Evolutionary conservation across 2,797 vertebrate species (phyloP), one percentile per base, ranked within the genome.

Genomic region (Enteromius mattozi): DNA sequence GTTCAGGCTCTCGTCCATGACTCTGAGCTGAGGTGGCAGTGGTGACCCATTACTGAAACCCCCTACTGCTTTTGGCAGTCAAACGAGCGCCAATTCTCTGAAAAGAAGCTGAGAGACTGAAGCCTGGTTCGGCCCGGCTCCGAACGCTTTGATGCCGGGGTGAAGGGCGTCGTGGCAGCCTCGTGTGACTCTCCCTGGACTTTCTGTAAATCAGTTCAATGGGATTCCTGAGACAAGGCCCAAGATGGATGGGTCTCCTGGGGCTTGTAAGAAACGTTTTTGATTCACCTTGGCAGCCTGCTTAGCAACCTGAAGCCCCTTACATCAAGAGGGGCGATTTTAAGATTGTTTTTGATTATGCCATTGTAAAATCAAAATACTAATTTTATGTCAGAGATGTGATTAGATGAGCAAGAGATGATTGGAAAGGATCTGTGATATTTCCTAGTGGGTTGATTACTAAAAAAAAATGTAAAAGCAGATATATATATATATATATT

Each of bases 231-330:
- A 89, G 93, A 95, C 91, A 91, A 91, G 65, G 86, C 84, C 72
- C 72, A 91, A 94, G 92, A 95, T 79, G 92, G 93, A 95, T 93
- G 93, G 91, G 91, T 94, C 94, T 92, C 93, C 0, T 10, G 85
- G 87, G 94, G 81, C 85, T 88, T 91, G 86, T 92, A 92, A 93
- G 91, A 74, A 82, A 70, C 80, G 63, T n/a, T n/a, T 87, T 88
- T 93, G 92, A 89, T 93, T 87, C 87, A 91, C 80, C 89, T 68
- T 80, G 90, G 91, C 90, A 91, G 87, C 63, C 86, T 91, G 89
- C 84, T 87, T 92, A 92, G 80, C 82, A 92, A 91, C 89, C 17
- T 10, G 81, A 86, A 70, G 88, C 91, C 86, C 89, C 90, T 14
- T 30, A 17, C 13, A 30, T 68, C 49, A 35, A 27, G 17, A 59